Evolutionary conservation across 1,140 invertebrate genomes (phyloP).

Genomic region (Musca domestica): DNA sequence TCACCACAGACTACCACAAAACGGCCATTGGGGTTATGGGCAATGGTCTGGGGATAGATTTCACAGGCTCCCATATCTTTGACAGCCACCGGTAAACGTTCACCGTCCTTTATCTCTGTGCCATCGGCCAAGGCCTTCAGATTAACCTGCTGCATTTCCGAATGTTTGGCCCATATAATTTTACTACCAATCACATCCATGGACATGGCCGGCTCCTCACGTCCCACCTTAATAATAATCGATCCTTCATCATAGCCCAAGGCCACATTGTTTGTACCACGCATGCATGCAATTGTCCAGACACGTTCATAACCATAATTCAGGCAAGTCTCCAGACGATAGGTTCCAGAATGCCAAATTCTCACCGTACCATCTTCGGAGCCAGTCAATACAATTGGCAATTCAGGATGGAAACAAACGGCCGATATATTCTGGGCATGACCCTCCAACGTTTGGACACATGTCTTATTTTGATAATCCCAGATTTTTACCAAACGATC

Average conservation of each 20-base stretch:
- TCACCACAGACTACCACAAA: constrained; percentile 99
- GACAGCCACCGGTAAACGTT: constrained; percentile 85
- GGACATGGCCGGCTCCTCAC: constrained; percentile 97
- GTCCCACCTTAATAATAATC: constrained; percentile 94
- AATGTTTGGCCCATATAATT: constrained; percentile 98
- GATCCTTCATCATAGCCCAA: constrained; percentile 98
- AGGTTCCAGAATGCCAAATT: constrained; percentile 98
- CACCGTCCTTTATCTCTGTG: constrained; percentile 83
- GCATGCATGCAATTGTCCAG: constrained; percentile 95
- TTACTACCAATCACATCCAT: constrained; percentile 98
- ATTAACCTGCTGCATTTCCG: constrained; percentile 95
- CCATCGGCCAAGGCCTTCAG: constrained; percentile 54
- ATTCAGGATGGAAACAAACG: constrained; percentile 93
- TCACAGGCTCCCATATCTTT: constrained; percentile 99
- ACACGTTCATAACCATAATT: constrained; percentile 98
- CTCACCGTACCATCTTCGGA: constrained; percentile 96
- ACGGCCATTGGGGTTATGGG: constrained; percentile 97
- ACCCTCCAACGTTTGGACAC: constrained; percentile 96
- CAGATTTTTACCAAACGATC: constrained; percentile 98
- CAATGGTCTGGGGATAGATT: constrained; percentile 98
- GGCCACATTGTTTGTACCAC: constrained; percentile 95
- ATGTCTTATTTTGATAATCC: constrained; percentile 99
- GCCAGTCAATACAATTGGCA: constrained; percentile 95
- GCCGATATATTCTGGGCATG: constrained; percentile 95
- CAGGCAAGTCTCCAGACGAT: constrained; percentile 91